These are phyloP conservation scores for Rhimphoctona megacephalus DNA, from an alignment of 2,888 invertebrate genomes.

Conservation along the genomic window DNA sequence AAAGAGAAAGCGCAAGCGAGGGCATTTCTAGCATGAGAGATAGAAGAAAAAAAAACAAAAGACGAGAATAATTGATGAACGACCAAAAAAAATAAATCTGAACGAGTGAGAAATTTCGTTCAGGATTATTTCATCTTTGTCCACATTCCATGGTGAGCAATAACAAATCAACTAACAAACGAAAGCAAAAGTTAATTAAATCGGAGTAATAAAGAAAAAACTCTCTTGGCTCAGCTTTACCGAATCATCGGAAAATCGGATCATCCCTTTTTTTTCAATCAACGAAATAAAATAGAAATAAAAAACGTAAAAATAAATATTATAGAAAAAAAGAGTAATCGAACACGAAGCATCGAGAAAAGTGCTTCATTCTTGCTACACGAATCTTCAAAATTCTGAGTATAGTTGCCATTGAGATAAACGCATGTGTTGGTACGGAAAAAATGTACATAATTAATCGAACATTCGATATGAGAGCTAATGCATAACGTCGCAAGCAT, in stretches of 20 bases:
- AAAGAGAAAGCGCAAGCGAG: slow-evolving; percentile 53
- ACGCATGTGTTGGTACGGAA: background rate
- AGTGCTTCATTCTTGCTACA: background rate
- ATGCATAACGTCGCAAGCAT: slow-evolving; percentile 52
- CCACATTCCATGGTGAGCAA: background rate
- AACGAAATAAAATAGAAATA: background rate
- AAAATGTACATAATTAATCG: slow-evolving; percentile 38
- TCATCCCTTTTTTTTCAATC: background rate
- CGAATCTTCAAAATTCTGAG: background rate
- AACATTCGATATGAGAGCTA: slow-evolving; percentile 34
- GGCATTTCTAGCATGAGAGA: background rate
- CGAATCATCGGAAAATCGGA: background rate
- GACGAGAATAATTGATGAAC: background rate
- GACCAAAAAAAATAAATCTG: background rate
- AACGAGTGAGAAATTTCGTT: background rate
- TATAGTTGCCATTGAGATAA: background rate
- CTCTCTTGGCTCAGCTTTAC: background rate
- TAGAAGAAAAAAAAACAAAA: slow-evolving; percentile 10
- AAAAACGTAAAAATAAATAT: background rate
- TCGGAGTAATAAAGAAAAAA: background rate
- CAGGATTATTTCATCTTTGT: background rate
- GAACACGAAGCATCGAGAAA: background rate
- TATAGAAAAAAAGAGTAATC: background rate
- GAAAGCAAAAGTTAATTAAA: background rate
- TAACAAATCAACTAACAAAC: background rate